phyloP scores from a whole-genome alignment of 2,113 vertebrate genomes.

The Strigops habroptila region DNA sequence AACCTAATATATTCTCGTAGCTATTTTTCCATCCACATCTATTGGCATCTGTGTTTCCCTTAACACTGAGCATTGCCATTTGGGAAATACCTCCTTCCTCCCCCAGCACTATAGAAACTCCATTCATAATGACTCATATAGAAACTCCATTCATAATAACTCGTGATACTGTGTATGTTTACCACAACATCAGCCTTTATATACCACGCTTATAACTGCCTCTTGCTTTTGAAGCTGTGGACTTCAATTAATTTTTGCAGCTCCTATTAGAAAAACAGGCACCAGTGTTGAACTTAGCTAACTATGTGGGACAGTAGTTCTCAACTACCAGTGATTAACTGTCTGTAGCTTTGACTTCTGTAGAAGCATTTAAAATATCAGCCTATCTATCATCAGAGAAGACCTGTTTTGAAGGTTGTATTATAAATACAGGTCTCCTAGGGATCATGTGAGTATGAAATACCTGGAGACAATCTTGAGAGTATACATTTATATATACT shows the following conservation, averaged over 20 bases:
- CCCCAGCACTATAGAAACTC: not conserved
- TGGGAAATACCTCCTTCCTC: not conserved
- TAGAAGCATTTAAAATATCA: not conserved
- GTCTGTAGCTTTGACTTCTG: not conserved
- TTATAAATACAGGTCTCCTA: not conserved
- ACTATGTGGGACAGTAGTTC: not conserved
- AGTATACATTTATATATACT: not conserved
- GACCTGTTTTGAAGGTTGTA: not conserved
- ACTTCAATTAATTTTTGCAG: not conserved
- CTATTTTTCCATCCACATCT: rapidly evolving
- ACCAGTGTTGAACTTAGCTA: not conserved
- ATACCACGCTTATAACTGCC: not conserved
- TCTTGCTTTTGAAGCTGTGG: not conserved
- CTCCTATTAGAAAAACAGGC: not conserved
- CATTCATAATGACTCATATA: not conserved
- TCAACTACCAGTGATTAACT: not conserved
- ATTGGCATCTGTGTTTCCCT: not conserved
- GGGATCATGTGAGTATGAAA: not conserved
- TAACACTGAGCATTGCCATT: not conserved
- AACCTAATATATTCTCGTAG: not conserved
- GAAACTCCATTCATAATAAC: not conserved
- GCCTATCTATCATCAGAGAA: not conserved
- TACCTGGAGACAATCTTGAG: not conserved
- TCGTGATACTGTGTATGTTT: not conserved
- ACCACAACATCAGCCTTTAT: not conserved